Conservation (phyloP, 2,113 vertebrate species). For the Bucco capensis region DNA sequence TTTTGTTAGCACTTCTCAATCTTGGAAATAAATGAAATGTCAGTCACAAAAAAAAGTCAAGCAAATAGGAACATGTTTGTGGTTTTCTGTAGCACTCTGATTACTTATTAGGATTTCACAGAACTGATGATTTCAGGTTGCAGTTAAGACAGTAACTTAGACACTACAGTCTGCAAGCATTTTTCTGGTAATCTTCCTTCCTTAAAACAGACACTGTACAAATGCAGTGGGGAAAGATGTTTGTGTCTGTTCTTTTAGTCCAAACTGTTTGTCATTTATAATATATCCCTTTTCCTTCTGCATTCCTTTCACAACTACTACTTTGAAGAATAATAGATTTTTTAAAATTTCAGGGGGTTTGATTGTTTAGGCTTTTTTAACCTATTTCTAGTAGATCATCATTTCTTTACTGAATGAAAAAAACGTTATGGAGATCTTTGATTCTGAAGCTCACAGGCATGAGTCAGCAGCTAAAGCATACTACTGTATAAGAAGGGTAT, state of each 20-base stretch:
- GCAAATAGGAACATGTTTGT: neutral
- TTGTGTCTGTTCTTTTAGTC: neutral
- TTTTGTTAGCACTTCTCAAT: neutral
- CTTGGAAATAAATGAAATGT: constrained; percentile 26
- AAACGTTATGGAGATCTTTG: neutral
- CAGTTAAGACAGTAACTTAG: constrained; percentile 19
- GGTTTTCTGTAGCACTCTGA: neutral
- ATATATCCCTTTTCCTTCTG: neutral
- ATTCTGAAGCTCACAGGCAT: neutral
- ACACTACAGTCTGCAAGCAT: neutral
- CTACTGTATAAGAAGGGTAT: neutral
- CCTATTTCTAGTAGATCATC: neutral
- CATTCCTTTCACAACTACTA: neutral
- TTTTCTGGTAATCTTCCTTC: neutral
- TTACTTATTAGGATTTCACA: constrained; percentile 16
- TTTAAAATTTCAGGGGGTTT: neutral
- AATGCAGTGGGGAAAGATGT: neutral
- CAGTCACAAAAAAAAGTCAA: neutral
- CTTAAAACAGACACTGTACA: neutral
- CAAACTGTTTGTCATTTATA: neutral
- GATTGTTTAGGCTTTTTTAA: neutral
- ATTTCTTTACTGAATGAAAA: neutral
- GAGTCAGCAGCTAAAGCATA: neutral
- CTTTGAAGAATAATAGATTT: neutral
- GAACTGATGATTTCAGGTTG: neutral